Percentiles rank a stretch among this genome's conserved stretches.
Conservation (phyloP, 2,113 vertebrate genomes). For the Ivindomyrus marchei region DNA sequence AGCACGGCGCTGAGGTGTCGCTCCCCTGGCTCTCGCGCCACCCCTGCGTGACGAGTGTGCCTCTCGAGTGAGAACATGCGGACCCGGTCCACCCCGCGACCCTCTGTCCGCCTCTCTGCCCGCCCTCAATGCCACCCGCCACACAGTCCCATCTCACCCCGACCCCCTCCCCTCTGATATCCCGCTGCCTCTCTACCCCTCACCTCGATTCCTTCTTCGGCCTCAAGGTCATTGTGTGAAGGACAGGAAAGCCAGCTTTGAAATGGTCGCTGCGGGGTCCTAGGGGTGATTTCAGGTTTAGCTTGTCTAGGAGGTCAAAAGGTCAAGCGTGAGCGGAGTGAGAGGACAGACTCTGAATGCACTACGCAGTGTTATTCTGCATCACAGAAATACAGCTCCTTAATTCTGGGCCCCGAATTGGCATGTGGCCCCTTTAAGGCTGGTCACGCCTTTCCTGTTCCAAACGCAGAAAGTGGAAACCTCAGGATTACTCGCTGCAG, state of each 20-base stretch:
- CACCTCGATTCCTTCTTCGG: background rate
- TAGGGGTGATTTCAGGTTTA: background rate
- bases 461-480: background rate
- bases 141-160: background rate
- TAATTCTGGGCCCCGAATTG: background rate
- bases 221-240: background rate
- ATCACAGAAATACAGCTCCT: background rate
- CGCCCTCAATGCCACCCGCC: background rate
- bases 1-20: constrained; percentile 38
- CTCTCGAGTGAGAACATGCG: background rate
- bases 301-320: background rate
- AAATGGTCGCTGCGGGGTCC: background rate
- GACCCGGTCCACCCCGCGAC: background rate
- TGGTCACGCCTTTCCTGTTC: background rate
- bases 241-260: background rate
- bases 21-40: background rate
- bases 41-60: background rate
- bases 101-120: background rate
- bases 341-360: background rate
- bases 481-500: background rate
- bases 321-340: background rate
- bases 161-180: background rate
- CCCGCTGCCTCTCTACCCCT: background rate
- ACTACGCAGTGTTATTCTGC: background rate
- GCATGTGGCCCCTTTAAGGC: background rate